These are phyloP conservation scores for Crypturellus undulatus DNA, from an alignment of 2,113 vertebrate genomes.

Conservation along the genomic window DNA sequence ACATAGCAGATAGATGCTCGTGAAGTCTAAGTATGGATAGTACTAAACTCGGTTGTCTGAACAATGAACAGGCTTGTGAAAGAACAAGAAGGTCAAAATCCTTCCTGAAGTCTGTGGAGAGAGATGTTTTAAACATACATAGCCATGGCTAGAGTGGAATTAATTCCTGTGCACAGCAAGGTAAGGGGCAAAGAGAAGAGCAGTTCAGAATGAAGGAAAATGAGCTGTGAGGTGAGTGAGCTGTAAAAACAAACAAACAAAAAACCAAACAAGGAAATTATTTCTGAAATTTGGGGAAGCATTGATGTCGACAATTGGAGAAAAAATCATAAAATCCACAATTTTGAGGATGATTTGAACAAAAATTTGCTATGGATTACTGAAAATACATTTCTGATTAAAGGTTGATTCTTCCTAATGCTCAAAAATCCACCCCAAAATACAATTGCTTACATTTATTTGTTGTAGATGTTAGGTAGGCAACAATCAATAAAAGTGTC, in stretches of 20 bases:
- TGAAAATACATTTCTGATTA: not conserved
- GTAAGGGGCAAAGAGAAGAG: not conserved
- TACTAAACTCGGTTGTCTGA: not conserved
- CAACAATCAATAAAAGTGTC: not conserved
- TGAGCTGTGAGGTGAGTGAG: not conserved
- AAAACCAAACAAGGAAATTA: not conserved
- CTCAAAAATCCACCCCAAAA: not conserved
- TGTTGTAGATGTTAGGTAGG: not conserved
- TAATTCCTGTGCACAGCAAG: constrained; percentile 15
- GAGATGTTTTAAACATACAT: constrained; percentile 28
- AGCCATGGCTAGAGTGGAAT: not conserved
- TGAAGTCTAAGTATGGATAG: not conserved
- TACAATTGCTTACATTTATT: not conserved
- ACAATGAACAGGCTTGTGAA: constrained; percentile 10
- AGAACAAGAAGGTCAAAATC: constrained; percentile 40
- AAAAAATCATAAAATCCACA: not conserved
- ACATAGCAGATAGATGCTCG: not conserved
- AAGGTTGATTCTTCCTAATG: not conserved
- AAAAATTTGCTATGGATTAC: not conserved
- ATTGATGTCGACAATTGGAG: not conserved
- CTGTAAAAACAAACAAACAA: not conserved
- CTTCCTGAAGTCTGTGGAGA: not conserved
- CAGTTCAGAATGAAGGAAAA: not conserved
- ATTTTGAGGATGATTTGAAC: not conserved
- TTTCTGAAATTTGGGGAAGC: not conserved